Percentiles rank a stretch among this genome's conserved stretches.
phyloP scores from a whole-genome alignment of 2,888 invertebrate genomes.

The Abrostola triplasia region DNA sequence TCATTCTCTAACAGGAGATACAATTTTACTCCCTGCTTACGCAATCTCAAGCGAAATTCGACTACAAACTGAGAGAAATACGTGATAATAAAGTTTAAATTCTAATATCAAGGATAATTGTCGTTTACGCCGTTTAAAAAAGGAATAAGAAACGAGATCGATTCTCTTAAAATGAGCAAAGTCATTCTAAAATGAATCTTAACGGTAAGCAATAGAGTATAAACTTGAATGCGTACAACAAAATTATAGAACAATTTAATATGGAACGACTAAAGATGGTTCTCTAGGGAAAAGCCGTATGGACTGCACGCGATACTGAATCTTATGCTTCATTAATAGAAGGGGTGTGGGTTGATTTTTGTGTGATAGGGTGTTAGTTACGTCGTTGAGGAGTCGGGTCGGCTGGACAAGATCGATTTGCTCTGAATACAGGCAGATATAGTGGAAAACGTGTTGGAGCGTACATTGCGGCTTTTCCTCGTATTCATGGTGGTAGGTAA shows the following conservation, averaged over 20 bases:
- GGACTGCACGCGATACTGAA: conserved; percentile 61
- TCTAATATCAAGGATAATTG: conserved; percentile 42
- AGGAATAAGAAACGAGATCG: conserved; percentile 77
- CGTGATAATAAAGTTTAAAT: conserved; percentile 50
- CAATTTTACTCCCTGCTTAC: conserved; percentile 72
- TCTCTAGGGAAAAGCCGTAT: conserved; percentile 84
- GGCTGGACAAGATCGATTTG: conserved; percentile 79
- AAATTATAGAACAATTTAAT: conserved; percentile 84
- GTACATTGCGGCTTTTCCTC: conserved; percentile 23
- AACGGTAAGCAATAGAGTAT: conserved; percentile 24
- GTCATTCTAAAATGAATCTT: conserved; percentile 54
- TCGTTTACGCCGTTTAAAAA: conserved; percentile 63
- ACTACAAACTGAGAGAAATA: background rate
- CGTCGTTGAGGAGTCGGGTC: conserved; percentile 61
- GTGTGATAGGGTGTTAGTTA: conserved; percentile 56
- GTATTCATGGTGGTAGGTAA: background rate
- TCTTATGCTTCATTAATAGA: conserved; percentile 27
- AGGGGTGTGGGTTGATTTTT: conserved; percentile 55
- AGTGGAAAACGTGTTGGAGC: conserved; percentile 57
- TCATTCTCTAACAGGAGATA: conserved; percentile 76
- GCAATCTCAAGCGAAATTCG: conserved; percentile 54
- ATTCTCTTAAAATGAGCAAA: conserved; percentile 78
- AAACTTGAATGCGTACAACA: conserved; percentile 46
- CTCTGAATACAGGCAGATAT: conserved; percentile 76
- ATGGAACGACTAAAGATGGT: conserved; percentile 86